Percentiles rank a stretch among this genome's conserved stretches.
Conservation (phyloP, 2,113 vertebrate genomes). For the Telmatochromis brichardi region DNA sequence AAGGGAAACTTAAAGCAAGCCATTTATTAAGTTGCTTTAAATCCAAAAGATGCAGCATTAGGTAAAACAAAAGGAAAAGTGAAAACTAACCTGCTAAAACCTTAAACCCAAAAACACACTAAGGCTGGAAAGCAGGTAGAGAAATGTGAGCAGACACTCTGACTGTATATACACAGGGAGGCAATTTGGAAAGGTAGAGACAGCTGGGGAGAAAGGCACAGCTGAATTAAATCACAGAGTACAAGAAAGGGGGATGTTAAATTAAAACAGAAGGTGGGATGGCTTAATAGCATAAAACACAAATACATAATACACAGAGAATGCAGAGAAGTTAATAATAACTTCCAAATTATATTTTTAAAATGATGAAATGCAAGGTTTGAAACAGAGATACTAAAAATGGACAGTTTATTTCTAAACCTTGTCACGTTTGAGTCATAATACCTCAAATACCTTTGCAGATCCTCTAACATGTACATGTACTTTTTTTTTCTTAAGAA, state of each 20-base stretch:
- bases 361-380: not conserved
- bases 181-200: not conserved
- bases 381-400: not conserved
- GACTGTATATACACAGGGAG: not conserved
- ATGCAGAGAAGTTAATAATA: not conserved
- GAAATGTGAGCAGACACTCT: not conserved
- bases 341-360: not conserved
- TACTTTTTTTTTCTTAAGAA: not conserved
- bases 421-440: not conserved
- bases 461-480: not conserved
- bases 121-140: not conserved
- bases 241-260: not conserved
- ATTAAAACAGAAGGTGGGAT: not conserved
- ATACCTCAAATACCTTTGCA: not conserved
- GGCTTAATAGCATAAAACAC: not conserved
- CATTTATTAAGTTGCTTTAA: not conserved
- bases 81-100: not conserved
- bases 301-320: not conserved
- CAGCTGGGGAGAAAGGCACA: not conserved
- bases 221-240: not conserved
- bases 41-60: not conserved
- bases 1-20: not conserved
- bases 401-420: not conserved
- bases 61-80: too few relatives aligned
- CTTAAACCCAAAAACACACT: not conserved